Conservation (phyloP, 2,113 vertebrate genomes). For the Pyxicephalus adspersus region DNA sequence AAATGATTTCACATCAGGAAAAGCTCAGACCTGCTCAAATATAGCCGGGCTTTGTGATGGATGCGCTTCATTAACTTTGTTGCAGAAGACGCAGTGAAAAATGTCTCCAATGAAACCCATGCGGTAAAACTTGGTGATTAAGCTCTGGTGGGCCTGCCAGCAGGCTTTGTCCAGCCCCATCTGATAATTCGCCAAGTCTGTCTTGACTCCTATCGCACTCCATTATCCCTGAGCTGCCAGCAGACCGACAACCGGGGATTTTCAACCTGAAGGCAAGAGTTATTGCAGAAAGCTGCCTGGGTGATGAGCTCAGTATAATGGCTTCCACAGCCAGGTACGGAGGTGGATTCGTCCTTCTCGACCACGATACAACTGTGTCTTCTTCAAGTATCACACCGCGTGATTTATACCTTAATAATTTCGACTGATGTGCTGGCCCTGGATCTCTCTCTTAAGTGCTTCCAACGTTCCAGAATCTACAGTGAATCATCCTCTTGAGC, state of each 20-base stretch:
- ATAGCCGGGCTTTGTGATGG: neutral
- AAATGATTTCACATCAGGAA: neutral
- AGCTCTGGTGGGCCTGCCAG: conserved; percentile 2
- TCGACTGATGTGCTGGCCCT: neutral
- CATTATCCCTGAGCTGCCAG: conserved; percentile 21
- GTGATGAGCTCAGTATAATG: neutral
- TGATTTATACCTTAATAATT: conserved; percentile 27
- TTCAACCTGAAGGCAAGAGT: neutral
- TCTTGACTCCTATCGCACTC: conserved; percentile 15
- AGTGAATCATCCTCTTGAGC: neutral
- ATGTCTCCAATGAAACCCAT: neutral
- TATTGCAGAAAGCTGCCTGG: neutral
- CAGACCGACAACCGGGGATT: conserved; percentile 1
- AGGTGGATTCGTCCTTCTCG: neutral
- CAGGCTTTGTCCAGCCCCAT: neutral
- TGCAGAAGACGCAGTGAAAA: neutral
- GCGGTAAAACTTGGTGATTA: neutral
- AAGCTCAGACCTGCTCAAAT: neutral
- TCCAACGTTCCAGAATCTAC: neutral
- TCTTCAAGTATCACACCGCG: neutral
- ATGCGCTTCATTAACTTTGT: neutral
- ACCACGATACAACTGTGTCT: no score
- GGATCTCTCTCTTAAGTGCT: neutral
- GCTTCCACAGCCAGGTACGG: neutral
- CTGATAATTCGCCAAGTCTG: conserved; percentile 15